phyloP scores from a whole-genome alignment of 2,888 invertebrate species.

The Xanthia togata region DNA sequence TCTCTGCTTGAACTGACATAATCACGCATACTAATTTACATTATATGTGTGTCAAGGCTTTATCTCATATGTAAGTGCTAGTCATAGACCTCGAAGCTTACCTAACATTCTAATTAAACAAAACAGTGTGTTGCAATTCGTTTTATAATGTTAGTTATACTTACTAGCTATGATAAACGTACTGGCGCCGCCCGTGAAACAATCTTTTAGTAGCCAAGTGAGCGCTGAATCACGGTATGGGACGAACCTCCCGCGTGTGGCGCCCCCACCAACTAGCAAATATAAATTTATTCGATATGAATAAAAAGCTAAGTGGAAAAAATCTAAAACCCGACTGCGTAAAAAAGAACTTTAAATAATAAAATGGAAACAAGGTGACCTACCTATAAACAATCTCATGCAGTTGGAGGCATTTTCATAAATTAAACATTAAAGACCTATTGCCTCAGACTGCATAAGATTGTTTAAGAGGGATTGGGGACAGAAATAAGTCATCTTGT shows the following conservation, averaged over 20 bases:
- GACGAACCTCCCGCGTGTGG: conserved; percentile 90
- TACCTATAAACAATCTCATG: too few species aligned
- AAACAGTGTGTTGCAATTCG: conserved; percentile 32
- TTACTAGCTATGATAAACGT: conserved; percentile 95
- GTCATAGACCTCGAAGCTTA: conserved; percentile 57
- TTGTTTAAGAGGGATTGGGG: too few species aligned
- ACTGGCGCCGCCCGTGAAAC: conserved; percentile 94
- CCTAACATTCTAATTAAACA: conserved; percentile 57
- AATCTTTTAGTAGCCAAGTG: conserved; percentile 95
- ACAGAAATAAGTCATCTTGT: too few species aligned
- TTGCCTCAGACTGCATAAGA: too few species aligned
- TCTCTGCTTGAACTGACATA: conserved; percentile 38
- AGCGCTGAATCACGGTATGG: conserved; percentile 95
- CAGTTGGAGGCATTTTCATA: too few species aligned
- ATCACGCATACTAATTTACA: conserved; percentile 44
- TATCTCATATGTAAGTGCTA: conserved; percentile 33
- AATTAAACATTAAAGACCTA: too few species aligned
- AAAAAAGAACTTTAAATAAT: too few species aligned
- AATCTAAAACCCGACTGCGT: too few species aligned
- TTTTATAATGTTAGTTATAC: conserved; percentile 72
- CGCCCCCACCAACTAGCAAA: conserved; percentile 76
- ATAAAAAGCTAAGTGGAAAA: too few species aligned
- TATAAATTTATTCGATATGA: neutral
- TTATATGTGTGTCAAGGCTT: conserved; percentile 54
- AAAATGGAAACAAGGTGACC: too few species aligned